These are phyloP conservation scores for Hermaeophaga mercurialis DNA, from an alignment of 2,888 invertebrate genomes.

Conservation along the genomic window DNA sequence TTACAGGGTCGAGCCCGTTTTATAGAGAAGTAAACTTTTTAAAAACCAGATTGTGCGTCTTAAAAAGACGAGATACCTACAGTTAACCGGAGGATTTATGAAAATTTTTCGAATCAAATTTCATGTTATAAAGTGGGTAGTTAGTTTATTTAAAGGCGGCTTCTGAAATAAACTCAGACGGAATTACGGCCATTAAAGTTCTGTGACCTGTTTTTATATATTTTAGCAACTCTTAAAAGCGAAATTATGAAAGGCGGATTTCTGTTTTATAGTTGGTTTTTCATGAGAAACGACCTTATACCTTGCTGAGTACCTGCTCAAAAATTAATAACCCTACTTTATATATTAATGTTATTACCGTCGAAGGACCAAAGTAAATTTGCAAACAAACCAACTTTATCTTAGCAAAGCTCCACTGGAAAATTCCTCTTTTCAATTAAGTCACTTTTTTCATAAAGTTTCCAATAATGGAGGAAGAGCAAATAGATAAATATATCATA, in stretches of 20 bases:
- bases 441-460: no score
- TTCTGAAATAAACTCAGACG: constrained; percentile 20
- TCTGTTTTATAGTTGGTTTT: constrained; percentile 20
- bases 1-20: no score
- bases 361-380: not conserved
- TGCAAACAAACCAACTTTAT: not conserved
- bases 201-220: constrained; percentile 21
- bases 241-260: constrained; percentile 15
- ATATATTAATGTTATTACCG: constrained; percentile 2
- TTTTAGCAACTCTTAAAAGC: constrained; percentile 24
- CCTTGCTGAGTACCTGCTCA: constrained; percentile 17
- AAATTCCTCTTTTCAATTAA: no score
- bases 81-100: constrained; percentile 17
- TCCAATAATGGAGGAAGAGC: no score
- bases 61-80: constrained; percentile 18
- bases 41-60: constrained; percentile 11
- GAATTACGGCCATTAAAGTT: constrained; percentile 23
- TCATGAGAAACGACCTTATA: constrained; percentile 14
- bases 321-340: constrained; percentile 16
- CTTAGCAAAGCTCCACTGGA: not conserved
- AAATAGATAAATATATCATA: no score
- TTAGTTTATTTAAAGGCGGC: constrained; percentile 17
- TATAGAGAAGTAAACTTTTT: constrained; percentile 17
- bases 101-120: constrained; percentile 24
- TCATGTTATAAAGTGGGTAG: constrained; percentile 24